Evolutionary conservation across 2,888 invertebrate species (phyloP).

Genomic region (Nymphalis urticae): DNA sequence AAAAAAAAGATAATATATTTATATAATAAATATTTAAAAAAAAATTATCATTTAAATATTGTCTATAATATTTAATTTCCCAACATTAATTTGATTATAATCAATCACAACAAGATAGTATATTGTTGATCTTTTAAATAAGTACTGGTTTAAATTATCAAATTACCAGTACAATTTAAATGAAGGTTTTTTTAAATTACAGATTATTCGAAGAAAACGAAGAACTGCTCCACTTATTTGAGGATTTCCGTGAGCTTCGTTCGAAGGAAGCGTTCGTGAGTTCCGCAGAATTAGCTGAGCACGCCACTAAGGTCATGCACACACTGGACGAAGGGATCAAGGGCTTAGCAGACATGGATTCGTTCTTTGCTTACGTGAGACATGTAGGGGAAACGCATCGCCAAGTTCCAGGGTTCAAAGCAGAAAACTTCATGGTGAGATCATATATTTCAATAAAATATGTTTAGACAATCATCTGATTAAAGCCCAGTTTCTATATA

Average conservation of each 20-base stretch:
- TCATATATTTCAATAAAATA: background rate
- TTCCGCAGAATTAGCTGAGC: slow-evolving; percentile 91
- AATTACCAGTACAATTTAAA: background rate
- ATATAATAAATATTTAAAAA: too few relatives aligned
- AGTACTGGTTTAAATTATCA: too few relatives aligned
- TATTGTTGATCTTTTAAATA: too few relatives aligned
- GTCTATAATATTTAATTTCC: too few relatives aligned
- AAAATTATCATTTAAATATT: too few relatives aligned
- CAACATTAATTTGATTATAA: too few relatives aligned
- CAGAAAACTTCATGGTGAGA: slow-evolving; percentile 92
- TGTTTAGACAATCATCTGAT: background rate
- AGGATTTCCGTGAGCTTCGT: slow-evolving; percentile 87
- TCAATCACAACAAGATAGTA: too few relatives aligned
- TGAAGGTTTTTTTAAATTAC: slow-evolving; percentile 45
- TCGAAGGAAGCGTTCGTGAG: slow-evolving; percentile 88
- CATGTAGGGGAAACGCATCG: slow-evolving; percentile 91
- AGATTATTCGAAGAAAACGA: slow-evolving; percentile 93
- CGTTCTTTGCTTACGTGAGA: slow-evolving; percentile 88
- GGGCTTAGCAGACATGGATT: slow-evolving; percentile 89
- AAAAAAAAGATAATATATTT: too few relatives aligned
- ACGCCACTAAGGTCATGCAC: slow-evolving; percentile 93
- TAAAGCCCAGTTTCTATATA: background rate
- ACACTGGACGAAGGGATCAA: slow-evolving; percentile 94
- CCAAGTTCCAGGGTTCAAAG: slow-evolving; percentile 90
- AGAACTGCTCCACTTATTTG: slow-evolving; percentile 88